Percentiles rank a stretch among this genome's conserved stretches.
Conservation (phyloP, 2,113 vertebrate species). For the Neotoma lepida region DNA sequence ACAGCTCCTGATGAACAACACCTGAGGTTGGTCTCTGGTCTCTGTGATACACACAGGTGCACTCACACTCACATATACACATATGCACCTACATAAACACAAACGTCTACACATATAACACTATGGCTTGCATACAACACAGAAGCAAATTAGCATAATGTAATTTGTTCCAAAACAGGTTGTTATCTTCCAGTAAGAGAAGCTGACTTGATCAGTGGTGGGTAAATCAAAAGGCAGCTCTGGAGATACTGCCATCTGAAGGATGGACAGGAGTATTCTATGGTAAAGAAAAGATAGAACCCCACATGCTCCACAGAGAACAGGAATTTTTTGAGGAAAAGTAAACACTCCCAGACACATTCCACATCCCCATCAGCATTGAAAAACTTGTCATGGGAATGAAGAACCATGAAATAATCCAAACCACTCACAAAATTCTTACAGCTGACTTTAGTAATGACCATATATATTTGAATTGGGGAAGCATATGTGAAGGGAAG, state of each 20-base stretch:
- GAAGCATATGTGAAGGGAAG: background rate
- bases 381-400: background rate
- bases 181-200: background rate
- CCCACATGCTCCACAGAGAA: background rate
- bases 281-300: background rate
- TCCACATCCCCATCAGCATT: background rate
- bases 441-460: background rate
- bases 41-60: background rate
- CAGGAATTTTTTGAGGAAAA: background rate
- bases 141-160: background rate
- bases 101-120: background rate
- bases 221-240: background rate
- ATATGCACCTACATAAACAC: background rate
- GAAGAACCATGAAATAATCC: background rate
- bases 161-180: background rate
- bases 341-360: background rate
- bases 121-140: background rate
- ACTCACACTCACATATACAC: background rate
- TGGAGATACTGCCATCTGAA: background rate
- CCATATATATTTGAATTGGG: background rate
- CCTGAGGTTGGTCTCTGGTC: background rate
- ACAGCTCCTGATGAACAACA: background rate
- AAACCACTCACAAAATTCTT: slow-evolving; percentile 10
- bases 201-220: background rate
- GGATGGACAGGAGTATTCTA: background rate